Conservation (phyloP, 2,797 vertebrate genomes). For the Catharus ustulatus region DNA sequence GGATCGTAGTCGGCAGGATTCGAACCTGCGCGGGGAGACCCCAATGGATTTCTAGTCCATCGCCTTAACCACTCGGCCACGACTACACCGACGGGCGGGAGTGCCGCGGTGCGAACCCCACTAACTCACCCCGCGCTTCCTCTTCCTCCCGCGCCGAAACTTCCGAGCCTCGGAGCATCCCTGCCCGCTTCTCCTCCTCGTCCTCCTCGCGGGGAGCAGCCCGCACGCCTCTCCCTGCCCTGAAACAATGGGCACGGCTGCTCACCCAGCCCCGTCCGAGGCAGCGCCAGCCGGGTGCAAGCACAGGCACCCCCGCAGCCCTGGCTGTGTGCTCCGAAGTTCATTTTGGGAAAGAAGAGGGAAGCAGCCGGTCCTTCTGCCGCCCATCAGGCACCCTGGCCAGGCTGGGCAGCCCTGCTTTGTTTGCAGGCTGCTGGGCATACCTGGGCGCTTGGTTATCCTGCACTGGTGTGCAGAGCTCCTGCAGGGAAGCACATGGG, state of each 20-base stretch:
- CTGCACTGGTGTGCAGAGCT: no score
- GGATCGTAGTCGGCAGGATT: conserved; percentile 81
- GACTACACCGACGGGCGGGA: fast-evolving
- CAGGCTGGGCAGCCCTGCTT: not conserved
- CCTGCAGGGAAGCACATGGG: not conserved
- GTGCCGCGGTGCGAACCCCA: fast-evolving
- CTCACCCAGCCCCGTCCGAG: not conserved
- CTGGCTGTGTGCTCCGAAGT: fast-evolving
- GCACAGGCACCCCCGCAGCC: not conserved
- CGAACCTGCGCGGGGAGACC: conserved; percentile 78
- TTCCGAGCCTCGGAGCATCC: fast-evolving
- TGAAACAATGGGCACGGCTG: not conserved
- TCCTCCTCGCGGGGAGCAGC: fast-evolving
- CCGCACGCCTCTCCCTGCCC: fast-evolving
- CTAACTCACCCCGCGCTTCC: fast-evolving
- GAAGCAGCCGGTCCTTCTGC: not conserved
- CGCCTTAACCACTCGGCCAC: conserved; percentile 78
- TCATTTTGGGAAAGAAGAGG: not conserved
- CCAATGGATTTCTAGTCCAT: conserved; percentile 70
- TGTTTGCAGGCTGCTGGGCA: not conserved
- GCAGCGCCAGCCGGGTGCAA: no score
- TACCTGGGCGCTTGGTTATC: no score
- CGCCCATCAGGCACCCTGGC: not conserved
- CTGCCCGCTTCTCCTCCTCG: fast-evolving
- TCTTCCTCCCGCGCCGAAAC: fast-evolving